Evolutionary conservation across 2,888 invertebrate genomes (phyloP).

Genomic region (Heliconius aoede): DNA sequence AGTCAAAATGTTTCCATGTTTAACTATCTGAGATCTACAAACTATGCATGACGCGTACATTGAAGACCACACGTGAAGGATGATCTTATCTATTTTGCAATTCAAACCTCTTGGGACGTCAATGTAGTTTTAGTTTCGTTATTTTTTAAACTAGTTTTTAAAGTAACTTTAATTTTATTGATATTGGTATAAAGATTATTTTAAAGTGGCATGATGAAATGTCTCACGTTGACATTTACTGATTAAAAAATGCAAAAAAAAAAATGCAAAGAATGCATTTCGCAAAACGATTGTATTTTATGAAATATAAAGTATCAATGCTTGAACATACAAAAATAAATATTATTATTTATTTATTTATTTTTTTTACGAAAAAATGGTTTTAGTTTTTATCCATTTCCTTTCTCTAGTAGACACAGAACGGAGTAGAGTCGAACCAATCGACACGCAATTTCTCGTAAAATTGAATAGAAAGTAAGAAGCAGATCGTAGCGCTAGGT

Average conservation of each 20-base stretch:
- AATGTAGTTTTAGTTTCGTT: slow-evolving; percentile 20
- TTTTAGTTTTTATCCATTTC: too few species aligned
- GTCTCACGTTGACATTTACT: slow-evolving; percentile 65
- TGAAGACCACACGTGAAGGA: slow-evolving; percentile 70
- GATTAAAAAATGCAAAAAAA: slow-evolving; percentile 47
- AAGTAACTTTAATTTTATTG: slow-evolving; percentile 50
- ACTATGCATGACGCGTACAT: slow-evolving; percentile 37
- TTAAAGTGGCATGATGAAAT: slow-evolving; percentile 48
- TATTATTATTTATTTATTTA: too few species aligned
- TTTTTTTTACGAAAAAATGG: too few species aligned
- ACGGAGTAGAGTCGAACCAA: neutral
- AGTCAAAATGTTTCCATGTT: neutral
- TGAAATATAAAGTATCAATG: too few species aligned
- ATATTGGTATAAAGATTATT: neutral
- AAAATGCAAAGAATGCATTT: neutral
- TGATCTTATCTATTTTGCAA: slow-evolving; percentile 68
- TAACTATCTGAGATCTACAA: slow-evolving; percentile 44
- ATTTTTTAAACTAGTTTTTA: neutral
- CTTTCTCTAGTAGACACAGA: neutral
- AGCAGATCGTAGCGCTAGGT: neutral
- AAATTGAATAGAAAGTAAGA: neutral
- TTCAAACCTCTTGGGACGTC: slow-evolving; percentile 55
- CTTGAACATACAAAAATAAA: too few species aligned
- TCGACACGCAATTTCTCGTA: neutral
- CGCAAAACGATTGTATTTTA: neutral